Evolutionary conservation across 1,140 invertebrate genomes (phyloP), one percentile per base, ranked within the genome.

Genomic region (Drosophila kepulauana): DNA sequence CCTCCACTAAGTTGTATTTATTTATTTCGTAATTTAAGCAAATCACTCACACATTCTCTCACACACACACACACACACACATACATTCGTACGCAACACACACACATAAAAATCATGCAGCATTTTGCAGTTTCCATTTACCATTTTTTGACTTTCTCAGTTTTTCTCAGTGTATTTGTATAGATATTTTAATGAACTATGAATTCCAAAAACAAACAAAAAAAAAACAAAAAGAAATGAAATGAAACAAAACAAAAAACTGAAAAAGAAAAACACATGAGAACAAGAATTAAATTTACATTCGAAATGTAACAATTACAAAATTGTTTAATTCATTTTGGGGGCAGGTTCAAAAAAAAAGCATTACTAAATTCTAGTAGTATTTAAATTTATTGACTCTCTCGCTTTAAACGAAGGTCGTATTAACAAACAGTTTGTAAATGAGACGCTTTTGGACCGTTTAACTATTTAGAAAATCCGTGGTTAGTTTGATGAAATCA

Each of bases 401-500:
- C 67, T 75, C 67, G 35, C 46, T 75, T 56, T 69, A 59, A 46
- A 13, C 61, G 66, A 61, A 67, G 63, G 35, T 1, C 10, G 7
- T 10, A 38, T 10, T 25, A 38, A 38, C 35, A 38, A 38, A 10
- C 6, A 38, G 2, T 8, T 25, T 25, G 20, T 25, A 25, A 25
- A 25, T 11, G 57, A 62, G 38, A 43, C n/a, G 66, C 49, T 13
- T 58, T 51, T 33, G 8, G 7, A 38, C 13, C 11, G 13, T 33
- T 49, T 28, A 41, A 46, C 67, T 57, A 10, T 86, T 94, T 4
- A 94, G 73, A 67, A 95, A 95, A 58, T 94, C 93, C 65, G 93
- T 93, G 10, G 94, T 93, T 75, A 94, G 78, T 73, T 94, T 93
- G 7, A 98, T 87, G 92, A 99, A 99, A 82, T 97, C 95, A 1